Evolutionary conservation across 2,113 vertebrate species (phyloP).

Genomic region (Herpetotheres cachinnans): DNA sequence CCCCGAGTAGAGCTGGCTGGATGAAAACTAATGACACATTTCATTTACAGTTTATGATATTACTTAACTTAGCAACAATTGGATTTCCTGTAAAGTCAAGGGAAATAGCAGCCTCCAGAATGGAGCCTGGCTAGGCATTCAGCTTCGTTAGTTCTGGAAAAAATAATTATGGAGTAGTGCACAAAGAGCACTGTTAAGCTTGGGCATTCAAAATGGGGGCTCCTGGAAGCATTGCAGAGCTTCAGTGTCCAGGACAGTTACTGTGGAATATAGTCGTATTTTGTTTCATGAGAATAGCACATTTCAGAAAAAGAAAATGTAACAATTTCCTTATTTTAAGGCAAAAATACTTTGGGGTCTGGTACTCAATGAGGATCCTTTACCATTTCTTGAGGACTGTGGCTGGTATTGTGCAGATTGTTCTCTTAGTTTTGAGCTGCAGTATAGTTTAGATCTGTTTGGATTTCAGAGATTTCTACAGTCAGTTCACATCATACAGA

Average conservation of each 20-base stretch:
- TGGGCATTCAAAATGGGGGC: neutral
- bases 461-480: neutral
- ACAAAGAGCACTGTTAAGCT: neutral
- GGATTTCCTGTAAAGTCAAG: neutral
- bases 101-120: neutral
- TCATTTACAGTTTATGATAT: neutral
- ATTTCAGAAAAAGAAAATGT: no score
- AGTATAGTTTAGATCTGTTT: neutral
- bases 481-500: neutral
- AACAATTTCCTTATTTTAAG: neutral
- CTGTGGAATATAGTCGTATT: neutral
- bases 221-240: neutral
- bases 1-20: neutral
- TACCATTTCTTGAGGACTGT: neutral
- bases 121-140: neutral
- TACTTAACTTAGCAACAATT: neutral
- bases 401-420: neutral
- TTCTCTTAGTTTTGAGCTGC: neutral
- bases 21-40: neutral
- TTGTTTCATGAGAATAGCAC: neutral
- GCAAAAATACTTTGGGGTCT: neutral
- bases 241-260: neutral
- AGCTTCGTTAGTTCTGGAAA: neutral
- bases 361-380: neutral
- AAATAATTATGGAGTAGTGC: neutral